Evolutionary conservation across 2,113 vertebrate species (phyloP).

Genomic region (Prionailurus viverrinus): DNA sequence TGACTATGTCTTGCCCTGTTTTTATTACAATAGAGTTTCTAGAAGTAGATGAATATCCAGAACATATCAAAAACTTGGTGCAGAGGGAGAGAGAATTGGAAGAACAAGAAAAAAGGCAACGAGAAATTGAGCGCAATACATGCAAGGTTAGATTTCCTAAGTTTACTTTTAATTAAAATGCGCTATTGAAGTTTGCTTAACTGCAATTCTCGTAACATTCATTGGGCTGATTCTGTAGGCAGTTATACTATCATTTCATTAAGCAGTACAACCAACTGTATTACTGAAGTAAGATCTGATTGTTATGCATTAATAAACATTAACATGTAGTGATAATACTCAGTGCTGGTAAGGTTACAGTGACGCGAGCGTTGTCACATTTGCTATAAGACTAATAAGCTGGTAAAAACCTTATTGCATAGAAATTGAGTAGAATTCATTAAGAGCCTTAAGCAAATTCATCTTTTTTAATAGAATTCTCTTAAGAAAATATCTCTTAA

Average conservation of each 20-base stretch:
- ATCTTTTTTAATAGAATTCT: slow-evolving; percentile 45
- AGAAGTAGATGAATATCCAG: slow-evolving; percentile 94
- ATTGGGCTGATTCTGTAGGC: background rate
- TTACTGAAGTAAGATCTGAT: slow-evolving; percentile 23
- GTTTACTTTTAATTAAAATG: background rate
- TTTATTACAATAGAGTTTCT: slow-evolving; percentile 92
- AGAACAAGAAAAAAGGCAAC: slow-evolving; percentile 97
- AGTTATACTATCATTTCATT: background rate
- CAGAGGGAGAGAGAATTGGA: slow-evolving; percentile 97
- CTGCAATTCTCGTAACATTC: background rate
- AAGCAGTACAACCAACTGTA: background rate
- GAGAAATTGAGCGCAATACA: slow-evolving; percentile 98
- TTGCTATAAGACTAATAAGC: background rate
- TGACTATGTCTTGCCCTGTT: background rate
- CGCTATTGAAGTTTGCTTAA: slow-evolving; percentile 31
- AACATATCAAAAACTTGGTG: slow-evolving; percentile 96
- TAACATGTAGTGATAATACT: background rate
- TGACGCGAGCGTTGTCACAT: background rate
- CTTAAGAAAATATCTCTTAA: slow-evolving; percentile 9
- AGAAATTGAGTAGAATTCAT: slow-evolving; percentile 13
- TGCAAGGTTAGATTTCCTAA: slow-evolving; percentile 93
- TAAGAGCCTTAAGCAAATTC: slow-evolving; percentile 19
- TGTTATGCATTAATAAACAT: background rate
- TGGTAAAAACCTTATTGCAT: background rate
- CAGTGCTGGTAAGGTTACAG: background rate